Percentiles rank a stretch among this genome's conserved stretches.
Evolutionary conservation across 2,888 invertebrate genomes (phyloP).

Genomic region (Napeogenes inachia): DNA sequence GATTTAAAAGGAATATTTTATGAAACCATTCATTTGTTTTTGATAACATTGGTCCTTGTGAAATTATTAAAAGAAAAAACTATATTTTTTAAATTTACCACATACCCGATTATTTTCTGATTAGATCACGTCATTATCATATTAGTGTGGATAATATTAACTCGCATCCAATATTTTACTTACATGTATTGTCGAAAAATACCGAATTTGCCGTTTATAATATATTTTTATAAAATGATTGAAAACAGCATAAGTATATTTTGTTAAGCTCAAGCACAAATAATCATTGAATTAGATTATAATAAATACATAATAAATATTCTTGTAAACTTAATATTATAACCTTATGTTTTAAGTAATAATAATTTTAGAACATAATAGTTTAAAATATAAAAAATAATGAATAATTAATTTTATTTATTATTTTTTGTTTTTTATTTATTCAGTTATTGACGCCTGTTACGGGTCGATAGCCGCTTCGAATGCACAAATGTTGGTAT

Average conservation of each 20-base stretch:
- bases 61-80: neutral
- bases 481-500: slow-evolving; percentile 52
- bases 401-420: neutral
- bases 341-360: slow-evolving; percentile 1
- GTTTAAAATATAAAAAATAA: neutral
- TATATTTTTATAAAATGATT: slow-evolving; percentile 2
- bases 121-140: neutral
- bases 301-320: neutral
- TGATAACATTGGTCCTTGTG: neutral
- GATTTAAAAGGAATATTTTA: neutral
- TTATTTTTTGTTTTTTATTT: slow-evolving; percentile 4
- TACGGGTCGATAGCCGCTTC: slow-evolving; percentile 51
- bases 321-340: neutral
- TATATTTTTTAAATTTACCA: too few species aligned
- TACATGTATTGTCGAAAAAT: too few species aligned
- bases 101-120: too few species aligned
- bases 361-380: neutral
- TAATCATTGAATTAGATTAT: neutral
- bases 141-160: neutral
- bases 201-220: neutral
- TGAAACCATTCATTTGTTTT: neutral
- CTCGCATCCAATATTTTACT: too few species aligned
- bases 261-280: slow-evolving; percentile 3
- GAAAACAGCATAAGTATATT: neutral
- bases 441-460: slow-evolving; percentile 32